phyloP scores from a whole-genome alignment of 2,113 vertebrate genomes.

The Sorex fumeus region DNA sequence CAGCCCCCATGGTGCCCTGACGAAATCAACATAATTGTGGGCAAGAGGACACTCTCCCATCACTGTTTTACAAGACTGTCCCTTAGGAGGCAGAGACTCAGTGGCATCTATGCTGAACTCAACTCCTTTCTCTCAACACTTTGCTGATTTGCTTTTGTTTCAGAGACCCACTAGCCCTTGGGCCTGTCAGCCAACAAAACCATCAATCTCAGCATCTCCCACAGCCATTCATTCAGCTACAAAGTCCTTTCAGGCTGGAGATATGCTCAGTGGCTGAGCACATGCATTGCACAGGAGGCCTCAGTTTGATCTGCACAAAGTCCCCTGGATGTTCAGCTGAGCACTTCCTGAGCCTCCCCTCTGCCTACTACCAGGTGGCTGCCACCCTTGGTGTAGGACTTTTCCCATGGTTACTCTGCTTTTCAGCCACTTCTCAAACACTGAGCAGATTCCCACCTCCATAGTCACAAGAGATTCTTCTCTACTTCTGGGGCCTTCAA shows the following conservation, averaged over 20 bases:
- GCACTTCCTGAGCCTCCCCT: neutral
- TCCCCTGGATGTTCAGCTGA: neutral
- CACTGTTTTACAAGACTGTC: neutral
- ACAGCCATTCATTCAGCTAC: no score
- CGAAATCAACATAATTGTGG: accelerated
- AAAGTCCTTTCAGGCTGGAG: no score
- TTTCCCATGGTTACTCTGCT: neutral
- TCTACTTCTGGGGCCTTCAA: neutral
- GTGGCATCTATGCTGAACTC: neutral
- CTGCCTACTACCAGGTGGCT: neutral
- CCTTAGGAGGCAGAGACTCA: neutral
- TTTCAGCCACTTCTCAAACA: neutral
- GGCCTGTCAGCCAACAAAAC: neutral
- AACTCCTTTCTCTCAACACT: neutral
- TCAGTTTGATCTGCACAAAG: neutral
- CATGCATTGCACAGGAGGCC: no score
- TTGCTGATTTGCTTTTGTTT: neutral
- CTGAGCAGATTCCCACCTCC: neutral
- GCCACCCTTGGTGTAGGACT: neutral
- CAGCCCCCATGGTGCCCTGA: neutral
- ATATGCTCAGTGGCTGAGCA: no score
- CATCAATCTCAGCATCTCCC: neutral
- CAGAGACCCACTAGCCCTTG: neutral
- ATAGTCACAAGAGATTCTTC: neutral
- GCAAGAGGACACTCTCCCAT: no score